Evolutionary conservation across 2,888 invertebrate species (phyloP).

Genomic region (Harmothoe impar): DNA sequence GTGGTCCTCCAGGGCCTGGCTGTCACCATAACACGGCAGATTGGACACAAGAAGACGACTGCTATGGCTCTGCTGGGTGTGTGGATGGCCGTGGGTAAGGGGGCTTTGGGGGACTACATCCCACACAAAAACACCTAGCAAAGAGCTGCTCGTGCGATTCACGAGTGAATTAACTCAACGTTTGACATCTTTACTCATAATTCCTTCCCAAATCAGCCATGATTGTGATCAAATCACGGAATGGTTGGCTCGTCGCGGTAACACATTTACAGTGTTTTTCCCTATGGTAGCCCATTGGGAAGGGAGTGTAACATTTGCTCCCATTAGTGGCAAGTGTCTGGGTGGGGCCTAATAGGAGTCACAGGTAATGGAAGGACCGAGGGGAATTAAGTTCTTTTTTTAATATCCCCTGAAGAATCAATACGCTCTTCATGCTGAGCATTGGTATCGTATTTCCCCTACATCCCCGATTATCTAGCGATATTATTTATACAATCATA

Average conservation of each 20-base stretch:
- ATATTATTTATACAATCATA: too few relatives aligned
- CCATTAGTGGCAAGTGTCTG: too few relatives aligned
- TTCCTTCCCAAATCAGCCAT: not conserved
- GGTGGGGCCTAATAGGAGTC: too few relatives aligned
- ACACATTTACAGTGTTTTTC: not conserved
- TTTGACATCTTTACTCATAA: slow-evolving; percentile 29
- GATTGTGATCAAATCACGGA: not conserved
- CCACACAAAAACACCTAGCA: not conserved
- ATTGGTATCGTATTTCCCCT: too few relatives aligned
- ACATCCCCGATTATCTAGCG: too few relatives aligned
- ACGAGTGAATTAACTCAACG: not conserved
- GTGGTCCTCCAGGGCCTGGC: slow-evolving; percentile 5
- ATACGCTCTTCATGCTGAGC: too few relatives aligned
- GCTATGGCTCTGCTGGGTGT: not conserved
- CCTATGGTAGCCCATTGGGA: too few relatives aligned
- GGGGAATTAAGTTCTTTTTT: too few relatives aligned
- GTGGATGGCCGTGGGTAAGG: not conserved
- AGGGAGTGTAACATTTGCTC: too few relatives aligned
- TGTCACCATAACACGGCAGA: slow-evolving; percentile 16
- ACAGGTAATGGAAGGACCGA: too few relatives aligned
- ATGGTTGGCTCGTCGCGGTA: not conserved
- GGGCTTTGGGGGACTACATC: not conserved
- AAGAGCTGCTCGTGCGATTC: not conserved
- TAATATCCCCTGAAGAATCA: too few relatives aligned
- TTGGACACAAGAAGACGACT: slow-evolving; percentile 23